phyloP scores from a whole-genome alignment of 2,888 invertebrate species.

The Colletes collaris region DNA sequence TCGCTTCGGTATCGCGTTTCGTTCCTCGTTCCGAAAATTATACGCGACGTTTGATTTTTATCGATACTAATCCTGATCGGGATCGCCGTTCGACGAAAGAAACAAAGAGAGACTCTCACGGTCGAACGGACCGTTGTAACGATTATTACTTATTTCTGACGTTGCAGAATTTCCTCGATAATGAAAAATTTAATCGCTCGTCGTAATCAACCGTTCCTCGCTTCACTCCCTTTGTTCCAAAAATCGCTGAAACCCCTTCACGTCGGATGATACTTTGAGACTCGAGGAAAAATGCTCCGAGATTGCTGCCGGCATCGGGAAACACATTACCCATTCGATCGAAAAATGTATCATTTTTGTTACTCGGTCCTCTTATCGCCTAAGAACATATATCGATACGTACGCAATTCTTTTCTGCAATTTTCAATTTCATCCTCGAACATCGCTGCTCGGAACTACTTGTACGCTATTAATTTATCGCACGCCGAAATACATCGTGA shows the following conservation, averaged over 20 bases:
- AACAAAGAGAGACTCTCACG: not conserved
- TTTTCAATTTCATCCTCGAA: no score
- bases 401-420: no score
- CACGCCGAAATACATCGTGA: no score
- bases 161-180: constrained; percentile 47
- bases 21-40: not conserved
- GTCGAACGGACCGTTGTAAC: not conserved
- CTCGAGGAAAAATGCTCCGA: not conserved
- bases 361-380: no score
- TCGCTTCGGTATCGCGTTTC: not conserved
- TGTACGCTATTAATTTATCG: no score
- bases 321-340: constrained; percentile 3
- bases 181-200: constrained; percentile 51
- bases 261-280: constrained; percentile 7
- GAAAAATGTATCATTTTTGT: not conserved
- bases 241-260: constrained; percentile 3
- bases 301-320: not conserved
- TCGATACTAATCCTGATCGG: constrained; percentile 12
- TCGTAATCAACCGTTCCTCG: constrained; percentile 41
- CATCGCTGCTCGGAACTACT: no score
- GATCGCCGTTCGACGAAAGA: constrained; percentile 3
- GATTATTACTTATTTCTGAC: constrained; percentile 43
- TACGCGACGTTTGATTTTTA: constrained; percentile 11
- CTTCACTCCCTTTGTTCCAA: constrained; percentile 33
- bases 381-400: no score